Evolutionary conservation across 2,888 invertebrate genomes (phyloP).

Genomic region (Drosophila emarginata): DNA sequence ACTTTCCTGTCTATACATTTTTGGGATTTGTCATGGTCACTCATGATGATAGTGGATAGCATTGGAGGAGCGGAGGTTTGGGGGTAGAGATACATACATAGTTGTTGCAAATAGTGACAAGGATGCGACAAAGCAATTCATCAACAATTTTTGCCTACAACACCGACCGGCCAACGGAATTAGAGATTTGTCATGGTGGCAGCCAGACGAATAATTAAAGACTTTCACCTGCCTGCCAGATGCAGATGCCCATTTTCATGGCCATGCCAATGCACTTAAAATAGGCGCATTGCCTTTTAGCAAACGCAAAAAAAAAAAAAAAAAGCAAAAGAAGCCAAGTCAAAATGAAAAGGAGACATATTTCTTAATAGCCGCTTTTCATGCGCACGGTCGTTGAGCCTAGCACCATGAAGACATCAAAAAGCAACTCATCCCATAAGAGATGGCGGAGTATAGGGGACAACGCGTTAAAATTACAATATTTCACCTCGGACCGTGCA

Average conservation of each 20-base stretch:
- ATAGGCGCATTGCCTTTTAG: constrained; percentile 69
- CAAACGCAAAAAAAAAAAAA: constrained; percentile 33
- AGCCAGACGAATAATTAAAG: constrained; percentile 71
- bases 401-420: constrained; percentile 52
- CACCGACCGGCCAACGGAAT: constrained; percentile 17
- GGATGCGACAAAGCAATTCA: constrained; percentile 58
- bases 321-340: background rate
- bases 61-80: constrained; percentile 16
- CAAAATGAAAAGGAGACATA: constrained; percentile 36
- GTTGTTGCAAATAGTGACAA: constrained; percentile 18
- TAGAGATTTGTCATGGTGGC: constrained; percentile 64
- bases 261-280: constrained; percentile 74
- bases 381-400: constrained; percentile 66
- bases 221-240: constrained; percentile 69
- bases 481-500: constrained; percentile 52
- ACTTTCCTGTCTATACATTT: constrained; percentile 64
- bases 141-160: constrained; percentile 61
- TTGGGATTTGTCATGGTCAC: constrained; percentile 35
- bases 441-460: constrained; percentile 25
- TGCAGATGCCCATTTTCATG: constrained; percentile 47
- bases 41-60: too few relatives aligned
- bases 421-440: constrained; percentile 25
- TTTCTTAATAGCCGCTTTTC: constrained; percentile 69
- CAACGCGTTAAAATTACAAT: constrained; percentile 66
- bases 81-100: too few relatives aligned